Base-by-base conservation (phyloP, 2,888 invertebrate species). In the Arenicola marina region DNA sequence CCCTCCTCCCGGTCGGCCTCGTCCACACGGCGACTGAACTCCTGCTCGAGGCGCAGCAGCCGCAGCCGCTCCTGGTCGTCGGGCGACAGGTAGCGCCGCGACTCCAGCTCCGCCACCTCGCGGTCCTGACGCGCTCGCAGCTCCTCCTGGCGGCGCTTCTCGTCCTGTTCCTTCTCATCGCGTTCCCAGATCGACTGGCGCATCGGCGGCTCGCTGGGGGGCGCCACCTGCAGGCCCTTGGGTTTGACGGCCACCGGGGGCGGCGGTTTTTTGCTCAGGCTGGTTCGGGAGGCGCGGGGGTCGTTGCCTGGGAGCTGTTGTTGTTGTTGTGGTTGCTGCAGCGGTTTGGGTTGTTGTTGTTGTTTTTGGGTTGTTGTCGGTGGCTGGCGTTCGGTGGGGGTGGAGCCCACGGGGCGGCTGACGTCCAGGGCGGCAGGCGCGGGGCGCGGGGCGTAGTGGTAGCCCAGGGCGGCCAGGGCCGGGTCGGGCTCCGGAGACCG, bases 121-220 rank as follows among this genome's bases (percentile, higher is more conserved):
- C 55, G 32, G 43, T 65, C 73, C 69, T 67, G 43, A 15, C 59
- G 29, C 24, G 44, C 26, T 7, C 56, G 48, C 29, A 61, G 26
- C 34, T 70, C 69, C 43, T 68, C 67, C 59, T 72, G 67, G 26
- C 32, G 34, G 53, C 34, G 33, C 43, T 63, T 57, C 45, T 55
- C 48, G 32, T 61, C 46, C 32, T 58, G 60, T 46, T 71, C 72
- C 54, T 62, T 61, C 59, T 65, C 56, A 28, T 65, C 69, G 18
- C 94, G 87, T 76, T 94, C 93, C 95, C 95, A 95, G 1, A 95
- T 94, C 86, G 78, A 74, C n/a, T n/a, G n/a, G n/a, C n/a, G n/a
- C n/a, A n/a, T n/a, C n/a, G n/a, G n/a, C n/a, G n/a, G n/a, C 34
- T 29, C 26, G 4, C 44, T 21, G 24, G 26, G 31, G 7, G 51